Percentiles rank a stretch among this genome's conserved stretches.
These are phyloP conservation scores for Agrotis exclamationis DNA, from an alignment of 2,888 invertebrate species.

Conservation along the genomic window DNA sequence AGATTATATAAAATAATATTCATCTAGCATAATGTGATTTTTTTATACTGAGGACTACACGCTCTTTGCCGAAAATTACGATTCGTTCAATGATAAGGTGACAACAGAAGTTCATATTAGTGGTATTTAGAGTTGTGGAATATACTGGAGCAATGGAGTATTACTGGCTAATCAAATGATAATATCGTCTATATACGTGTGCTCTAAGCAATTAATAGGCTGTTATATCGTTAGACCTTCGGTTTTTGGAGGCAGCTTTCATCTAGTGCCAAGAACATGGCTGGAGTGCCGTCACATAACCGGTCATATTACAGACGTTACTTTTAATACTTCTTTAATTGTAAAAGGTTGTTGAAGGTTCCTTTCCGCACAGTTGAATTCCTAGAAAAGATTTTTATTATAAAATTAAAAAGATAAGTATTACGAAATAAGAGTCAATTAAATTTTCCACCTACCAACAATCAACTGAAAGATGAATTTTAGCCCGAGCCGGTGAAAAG, in stretches of 20 bases:
- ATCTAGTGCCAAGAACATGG: conserved; percentile 3
- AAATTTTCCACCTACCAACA: not conserved
- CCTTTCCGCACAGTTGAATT: not conserved
- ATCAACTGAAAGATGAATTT: not conserved
- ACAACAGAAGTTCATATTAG: not conserved
- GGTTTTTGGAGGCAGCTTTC: not conserved
- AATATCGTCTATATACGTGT: not conserved
- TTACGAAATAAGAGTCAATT: not conserved
- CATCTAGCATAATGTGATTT: too few relatives aligned
- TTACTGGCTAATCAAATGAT: not conserved
- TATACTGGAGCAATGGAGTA: not conserved
- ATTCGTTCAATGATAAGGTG: not conserved
- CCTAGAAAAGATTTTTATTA: not conserved
- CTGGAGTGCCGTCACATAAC: conserved; percentile 16
- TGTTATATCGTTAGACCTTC: not conserved
- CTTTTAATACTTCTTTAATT: not conserved
- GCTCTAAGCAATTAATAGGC: conserved; percentile 10
- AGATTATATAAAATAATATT: too few relatives aligned
- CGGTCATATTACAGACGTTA: conserved; percentile 6
- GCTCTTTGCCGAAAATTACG: not conserved
- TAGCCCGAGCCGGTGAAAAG: too few relatives aligned
- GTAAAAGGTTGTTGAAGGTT: not conserved
- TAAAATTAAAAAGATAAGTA: not conserved
- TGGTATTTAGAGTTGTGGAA: not conserved
- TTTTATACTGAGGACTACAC: too few relatives aligned